Evolutionary conservation across 1,140 invertebrate species (phyloP), one percentile per base, ranked within the genome.

Genomic region (Drosophila orena): DNA sequence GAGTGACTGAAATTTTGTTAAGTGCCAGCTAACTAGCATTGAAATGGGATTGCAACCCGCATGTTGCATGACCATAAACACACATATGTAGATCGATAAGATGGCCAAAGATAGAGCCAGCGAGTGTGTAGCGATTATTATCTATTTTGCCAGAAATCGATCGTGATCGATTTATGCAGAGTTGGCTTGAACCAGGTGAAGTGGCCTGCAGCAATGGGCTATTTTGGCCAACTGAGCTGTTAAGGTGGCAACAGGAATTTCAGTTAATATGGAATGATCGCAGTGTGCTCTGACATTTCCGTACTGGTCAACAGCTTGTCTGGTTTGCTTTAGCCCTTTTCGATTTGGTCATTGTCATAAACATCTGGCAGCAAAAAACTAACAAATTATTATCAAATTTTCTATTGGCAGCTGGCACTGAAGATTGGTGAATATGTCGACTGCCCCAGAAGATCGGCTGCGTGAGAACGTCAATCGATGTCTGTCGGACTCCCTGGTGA

Each of bases 401-500:
- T 10, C 49, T 11, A 35, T 49, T 11, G 46, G 4, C 44, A 20
- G 11, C 15, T 20, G 15, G 42, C 15, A 44, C 1, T 42, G 7
- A 1, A 17, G 17, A 14, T 17, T 7, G 1, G 22, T 22, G 14
- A n/a, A 56, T 24, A 65, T 60, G 30, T 20, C 68, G 27, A 14
- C 40, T 11, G 11, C 72, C 4, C 22, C 60, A 11, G 94, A 94
- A 91, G 94, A 95, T 70, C 93, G 93, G 73, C 92, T 93, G 54
- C 93, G 93, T 3, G 91, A 93, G 17, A 94, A 94, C 84, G 93
- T 94, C 72, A 94, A 95, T 86, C 93, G 94, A 81, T 95, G 95
- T 90, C 73, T 95, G 47, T 94, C 94, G 17, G 94, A 95, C 92
- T 93, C 92, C 15, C 81, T 94, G 56, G 91, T 95, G 12, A 95